phyloP scores from a whole-genome alignment of 1,140 invertebrate genomes.

The Magallana ariakensis region DNA sequence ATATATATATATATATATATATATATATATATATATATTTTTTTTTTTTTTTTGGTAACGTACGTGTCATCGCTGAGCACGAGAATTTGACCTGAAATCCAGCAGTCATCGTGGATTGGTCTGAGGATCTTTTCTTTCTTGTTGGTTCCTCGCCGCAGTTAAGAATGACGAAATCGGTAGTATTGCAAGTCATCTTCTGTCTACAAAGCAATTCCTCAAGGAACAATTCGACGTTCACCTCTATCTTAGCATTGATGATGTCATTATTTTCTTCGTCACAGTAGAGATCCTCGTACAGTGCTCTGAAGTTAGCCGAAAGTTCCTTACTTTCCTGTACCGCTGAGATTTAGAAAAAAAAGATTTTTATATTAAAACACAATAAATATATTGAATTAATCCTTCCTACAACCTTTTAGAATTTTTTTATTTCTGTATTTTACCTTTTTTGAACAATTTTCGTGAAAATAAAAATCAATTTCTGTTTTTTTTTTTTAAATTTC shows the following conservation, averaged over 20 bases:
- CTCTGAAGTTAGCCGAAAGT: not conserved
- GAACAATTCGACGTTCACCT: not conserved
- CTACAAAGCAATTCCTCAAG: not conserved
- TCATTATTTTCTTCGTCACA: not conserved
- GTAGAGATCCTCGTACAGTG: not conserved
- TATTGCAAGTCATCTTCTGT: not conserved
- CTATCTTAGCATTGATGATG: not conserved
- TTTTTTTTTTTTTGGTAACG: too few relatives aligned
- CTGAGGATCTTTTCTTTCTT: not conserved
- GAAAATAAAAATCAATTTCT: too few relatives aligned
- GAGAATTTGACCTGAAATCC: constrained; percentile 1
- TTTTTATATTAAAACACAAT: too few relatives aligned
- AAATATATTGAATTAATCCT: too few relatives aligned
- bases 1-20: too few relatives aligned
- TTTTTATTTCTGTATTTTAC: too few relatives aligned
- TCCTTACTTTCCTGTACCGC: not conserved
- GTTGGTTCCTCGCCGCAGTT: not conserved
- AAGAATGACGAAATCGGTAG: not conserved
- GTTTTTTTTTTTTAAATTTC: too few relatives aligned
- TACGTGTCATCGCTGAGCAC: not conserved
- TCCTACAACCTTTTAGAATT: too few relatives aligned
- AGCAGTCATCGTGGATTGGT: not conserved
- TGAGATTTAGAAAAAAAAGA: not conserved
- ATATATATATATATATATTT: too few relatives aligned
- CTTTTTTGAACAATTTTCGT: too few relatives aligned